Base-by-base conservation (phyloP, 1,140 invertebrate species). In the Pachyrhynchus sulphureomaculatus region DNA sequence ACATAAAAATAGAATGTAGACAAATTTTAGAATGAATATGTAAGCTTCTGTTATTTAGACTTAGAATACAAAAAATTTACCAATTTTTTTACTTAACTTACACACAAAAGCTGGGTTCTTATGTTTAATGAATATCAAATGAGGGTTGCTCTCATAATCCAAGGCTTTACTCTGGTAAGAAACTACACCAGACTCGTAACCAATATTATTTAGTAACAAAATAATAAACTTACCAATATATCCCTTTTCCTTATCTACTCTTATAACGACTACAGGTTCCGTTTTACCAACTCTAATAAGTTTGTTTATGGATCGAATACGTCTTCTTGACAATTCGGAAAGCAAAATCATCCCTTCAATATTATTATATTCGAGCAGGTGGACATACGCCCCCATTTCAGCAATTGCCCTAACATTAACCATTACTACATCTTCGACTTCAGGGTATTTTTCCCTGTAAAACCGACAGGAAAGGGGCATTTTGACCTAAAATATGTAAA, bases 221-320 rank as follows among this genome's bases (percentile, higher is more conserved):
- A 39, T 39, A 12, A 6, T 17, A 18, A 9, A 59, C 57, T 42
- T 51, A 59, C 57, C 59, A 78, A 99, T 99, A 74, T 99, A 99
- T 72, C 96, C 97, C 87, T 99, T 99, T 70, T 99, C 95, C 84
- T 98, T 97, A 75, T 99, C 97, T 6, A 99, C 98, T 81, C 98
- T 86, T 77, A 99, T 99, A 32, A 99, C 98, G 44, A 99, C 96
- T 26, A 99, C 97, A 57, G 96, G 97, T 80, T 99, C 98, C 59
- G 91, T 98, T 81, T 98, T 92, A 26, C 97, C 98, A 41, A 99
- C 95, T 68, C 96, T 85, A 76, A 99, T 99, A 51, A 99, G 83
- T 86, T 99, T 99, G 80, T 99, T 99, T 67, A 99, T 99, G 34
- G 97, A 99, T 64, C 98, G 85, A 69, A 99, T 99, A 84, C 98